phyloP scores from a whole-genome alignment of 1,140 invertebrate species.

The Batillaria attramentaria region DNA sequence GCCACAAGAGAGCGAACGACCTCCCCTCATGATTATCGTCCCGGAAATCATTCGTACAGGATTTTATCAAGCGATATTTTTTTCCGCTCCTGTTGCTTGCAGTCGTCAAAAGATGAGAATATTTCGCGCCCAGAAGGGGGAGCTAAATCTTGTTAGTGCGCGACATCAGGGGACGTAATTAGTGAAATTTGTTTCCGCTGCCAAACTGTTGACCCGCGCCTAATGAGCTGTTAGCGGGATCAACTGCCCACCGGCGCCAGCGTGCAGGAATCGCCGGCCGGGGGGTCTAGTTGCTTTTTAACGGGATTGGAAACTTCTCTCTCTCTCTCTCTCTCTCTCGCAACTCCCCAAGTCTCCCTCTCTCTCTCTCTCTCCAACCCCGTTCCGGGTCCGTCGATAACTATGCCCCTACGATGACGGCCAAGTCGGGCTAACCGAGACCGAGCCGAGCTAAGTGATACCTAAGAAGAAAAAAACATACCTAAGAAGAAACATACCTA shows the following conservation, averaged over 20 bases:
- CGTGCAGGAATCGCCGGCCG: neutral
- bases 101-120: neutral
- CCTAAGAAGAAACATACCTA: too few species aligned
- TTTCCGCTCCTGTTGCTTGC: neutral
- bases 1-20: neutral
- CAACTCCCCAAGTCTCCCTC: too few species aligned
- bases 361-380: too few species aligned
- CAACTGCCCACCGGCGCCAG: neutral
- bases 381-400: too few species aligned
- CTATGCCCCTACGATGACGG: too few species aligned
- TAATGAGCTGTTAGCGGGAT: constrained; percentile 5
- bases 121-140: neutral
- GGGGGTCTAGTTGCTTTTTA: neutral
- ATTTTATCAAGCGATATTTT: neutral
- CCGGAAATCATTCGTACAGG: neutral
- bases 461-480: too few species aligned
- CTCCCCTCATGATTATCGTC: neutral
- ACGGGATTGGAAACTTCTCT: neutral
- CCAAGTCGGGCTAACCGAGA: too few species aligned
- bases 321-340: neutral
- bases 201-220: constrained; percentile 6
- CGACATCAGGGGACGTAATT: constrained; percentile 7
- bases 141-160: constrained; percentile 25
- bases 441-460: too few species aligned
- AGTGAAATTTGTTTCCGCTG: constrained; percentile 20